A percentile compares a stretch with the other conserved stretches of the same genome.
These are phyloP conservation scores for Sisyra nigra DNA, from an alignment of 2,888 invertebrate genomes.

Conservation along the genomic window DNA sequence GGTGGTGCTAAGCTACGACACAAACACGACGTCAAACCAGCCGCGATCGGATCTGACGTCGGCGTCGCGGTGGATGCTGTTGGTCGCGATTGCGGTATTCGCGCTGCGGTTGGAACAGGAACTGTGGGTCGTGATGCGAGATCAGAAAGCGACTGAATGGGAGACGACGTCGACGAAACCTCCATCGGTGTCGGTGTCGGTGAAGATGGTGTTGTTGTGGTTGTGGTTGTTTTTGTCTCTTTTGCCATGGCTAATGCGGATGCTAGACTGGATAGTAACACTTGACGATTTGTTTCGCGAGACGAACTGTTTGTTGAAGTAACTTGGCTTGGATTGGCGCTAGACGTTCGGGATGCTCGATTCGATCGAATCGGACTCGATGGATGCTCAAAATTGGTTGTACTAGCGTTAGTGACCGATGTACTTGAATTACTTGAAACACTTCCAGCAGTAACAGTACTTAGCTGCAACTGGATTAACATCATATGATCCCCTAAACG, in stretches of 20 bases:
- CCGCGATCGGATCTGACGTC: conserved; percentile 25
- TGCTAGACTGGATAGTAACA: conserved; percentile 8
- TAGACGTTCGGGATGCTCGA: too few species aligned
- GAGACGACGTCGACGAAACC: conserved; percentile 27
- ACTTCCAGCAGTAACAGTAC: conserved; percentile 54
- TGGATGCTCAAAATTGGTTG: conserved; percentile 16
- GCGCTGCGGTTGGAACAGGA: conserved; percentile 23
- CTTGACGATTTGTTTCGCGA: conserved; percentile 5
- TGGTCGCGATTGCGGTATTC: conserved; percentile 4
- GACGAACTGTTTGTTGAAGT: conserved; percentile 8
- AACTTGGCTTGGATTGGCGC: too few species aligned
- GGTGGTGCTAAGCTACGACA: conserved; percentile 23
- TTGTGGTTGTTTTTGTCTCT: conserved; percentile 4
- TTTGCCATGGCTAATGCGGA: conserved; percentile 3
- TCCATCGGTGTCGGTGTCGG: conserved; percentile 23
- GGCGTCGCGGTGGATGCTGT: conserved; percentile 3
- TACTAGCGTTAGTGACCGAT: conserved; percentile 15
- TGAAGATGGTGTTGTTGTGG: conserved; percentile 15
- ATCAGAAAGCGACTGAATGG: conserved; percentile 45
- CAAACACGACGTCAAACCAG: conserved; percentile 28
- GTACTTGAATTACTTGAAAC: conserved; percentile 16
- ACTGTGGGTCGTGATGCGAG: conserved; percentile 37
- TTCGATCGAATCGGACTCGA: not conserved
- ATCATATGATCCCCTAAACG: conserved; percentile 94
- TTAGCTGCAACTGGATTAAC: conserved; percentile 87